These are phyloP conservation scores for Dynastes hyllus DNA, from an alignment of 2,888 invertebrate species.

Conservation along the genomic window DNA sequence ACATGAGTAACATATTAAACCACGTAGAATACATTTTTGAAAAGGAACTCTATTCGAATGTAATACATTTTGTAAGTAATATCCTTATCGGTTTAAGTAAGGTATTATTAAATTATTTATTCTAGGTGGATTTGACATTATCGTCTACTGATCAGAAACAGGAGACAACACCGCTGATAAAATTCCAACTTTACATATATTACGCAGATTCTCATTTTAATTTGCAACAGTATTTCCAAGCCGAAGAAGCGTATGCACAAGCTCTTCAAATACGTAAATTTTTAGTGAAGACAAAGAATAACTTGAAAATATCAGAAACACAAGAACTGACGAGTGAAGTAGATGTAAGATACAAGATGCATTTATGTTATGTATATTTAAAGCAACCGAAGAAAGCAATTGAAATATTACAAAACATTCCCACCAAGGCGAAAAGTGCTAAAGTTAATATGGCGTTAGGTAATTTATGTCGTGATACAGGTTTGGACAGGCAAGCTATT, in stretches of 20 bases:
- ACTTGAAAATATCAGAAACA: conserved; percentile 69
- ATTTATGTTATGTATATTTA: conserved; percentile 79
- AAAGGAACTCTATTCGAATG: conserved; percentile 81
- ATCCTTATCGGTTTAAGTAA: conserved; percentile 8
- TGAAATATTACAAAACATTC: conserved; percentile 74
- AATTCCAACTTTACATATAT: conserved; percentile 80
- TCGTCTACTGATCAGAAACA: conserved; percentile 79
- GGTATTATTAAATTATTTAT: conserved; percentile 54
- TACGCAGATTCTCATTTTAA: conserved; percentile 82
- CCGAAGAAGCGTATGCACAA: conserved; percentile 79
- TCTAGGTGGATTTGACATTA: conserved; percentile 79
- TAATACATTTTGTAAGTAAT: conserved; percentile 78
- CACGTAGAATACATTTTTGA: conserved; percentile 82
- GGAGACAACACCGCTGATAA: conserved; percentile 76
- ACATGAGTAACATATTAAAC: conserved; percentile 77
- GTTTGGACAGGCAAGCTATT: conserved; percentile 82
- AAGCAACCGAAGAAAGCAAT: conserved; percentile 78
- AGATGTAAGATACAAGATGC: conserved; percentile 83
- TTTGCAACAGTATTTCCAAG: conserved; percentile 78
- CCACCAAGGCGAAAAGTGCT: conserved; percentile 79
- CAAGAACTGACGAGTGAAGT: conserved; percentile 75
- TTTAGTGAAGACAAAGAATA: conserved; percentile 73
- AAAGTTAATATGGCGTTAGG: conserved; percentile 86
- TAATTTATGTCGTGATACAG: conserved; percentile 80
- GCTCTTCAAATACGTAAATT: conserved; percentile 79